Evolutionary conservation across 2,888 invertebrate species (phyloP).

Genomic region (Atrina japonica): DNA sequence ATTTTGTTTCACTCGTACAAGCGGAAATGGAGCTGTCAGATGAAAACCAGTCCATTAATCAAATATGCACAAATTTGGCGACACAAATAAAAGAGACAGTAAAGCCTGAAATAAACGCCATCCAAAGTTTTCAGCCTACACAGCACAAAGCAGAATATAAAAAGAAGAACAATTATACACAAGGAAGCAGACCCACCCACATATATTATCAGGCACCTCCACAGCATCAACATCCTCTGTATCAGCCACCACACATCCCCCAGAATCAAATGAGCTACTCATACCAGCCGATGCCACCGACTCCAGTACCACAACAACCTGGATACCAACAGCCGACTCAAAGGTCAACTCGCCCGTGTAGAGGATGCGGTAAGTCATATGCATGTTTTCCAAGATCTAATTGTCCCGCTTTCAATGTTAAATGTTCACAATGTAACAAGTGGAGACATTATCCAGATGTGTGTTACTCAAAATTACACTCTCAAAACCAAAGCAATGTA

Average conservation of each 20-base stretch:
- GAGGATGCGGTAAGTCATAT: conserved; percentile 1
- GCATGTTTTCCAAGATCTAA: not conserved
- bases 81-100: not conserved
- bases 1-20: not conserved
- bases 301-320: too few relatives aligned
- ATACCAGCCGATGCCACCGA: too few relatives aligned
- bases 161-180: too few relatives aligned
- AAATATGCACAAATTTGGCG: not conserved
- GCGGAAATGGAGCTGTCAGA: not conserved
- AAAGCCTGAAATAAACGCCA: not conserved
- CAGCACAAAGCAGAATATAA: not conserved
- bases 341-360: not conserved
- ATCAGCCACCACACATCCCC: too few relatives aligned
- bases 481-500: too few relatives aligned
- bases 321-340: not conserved
- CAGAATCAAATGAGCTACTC: too few relatives aligned
- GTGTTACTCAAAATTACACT: not conserved
- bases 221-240: too few relatives aligned
- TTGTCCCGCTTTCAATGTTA: not conserved
- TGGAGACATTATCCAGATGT: not conserved
- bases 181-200: too few relatives aligned
- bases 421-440: not conserved
- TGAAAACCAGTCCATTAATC: not conserved
- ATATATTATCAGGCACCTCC: too few relatives aligned
- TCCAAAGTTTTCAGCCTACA: not conserved